Percentiles rank a stretch among this genome's conserved stretches.
Evolutionary conservation across 2,797 vertebrate species (phyloP).

Genomic region (Oreochromis grahami): DNA sequence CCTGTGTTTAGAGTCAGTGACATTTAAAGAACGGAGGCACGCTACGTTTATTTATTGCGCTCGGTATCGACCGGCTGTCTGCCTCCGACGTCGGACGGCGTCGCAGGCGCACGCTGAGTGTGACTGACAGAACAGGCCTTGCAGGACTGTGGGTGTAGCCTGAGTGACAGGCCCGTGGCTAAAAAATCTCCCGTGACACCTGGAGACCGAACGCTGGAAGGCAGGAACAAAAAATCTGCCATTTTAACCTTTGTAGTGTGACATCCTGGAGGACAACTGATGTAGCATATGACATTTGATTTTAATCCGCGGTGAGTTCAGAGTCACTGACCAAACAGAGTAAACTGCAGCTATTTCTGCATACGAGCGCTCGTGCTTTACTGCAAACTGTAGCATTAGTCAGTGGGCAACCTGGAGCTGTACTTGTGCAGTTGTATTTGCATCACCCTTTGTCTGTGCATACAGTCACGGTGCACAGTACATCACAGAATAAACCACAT

Average conservation of each 20-base stretch:
- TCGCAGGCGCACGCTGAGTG: neutral
- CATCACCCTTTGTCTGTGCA: neutral
- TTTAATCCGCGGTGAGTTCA: neutral
- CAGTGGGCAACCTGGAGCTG: neutral
- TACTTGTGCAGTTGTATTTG: neutral
- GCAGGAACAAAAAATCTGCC: neutral
- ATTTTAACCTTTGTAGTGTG: neutral
- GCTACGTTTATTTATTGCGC: conserved; percentile 27
- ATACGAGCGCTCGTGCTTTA: neutral
- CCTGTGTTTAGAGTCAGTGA: conserved; percentile 2
- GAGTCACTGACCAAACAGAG: neutral
- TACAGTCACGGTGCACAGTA: neutral
- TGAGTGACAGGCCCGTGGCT: conserved; percentile 46
- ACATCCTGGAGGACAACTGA: neutral
- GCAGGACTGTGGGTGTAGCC: conserved; percentile 33
- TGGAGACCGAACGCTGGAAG: conserved; percentile 23
- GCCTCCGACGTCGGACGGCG: conserved; percentile 5
- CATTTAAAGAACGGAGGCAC: conserved; percentile 28
- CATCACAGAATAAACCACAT: neutral
- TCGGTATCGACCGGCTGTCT: conserved; percentile 17
- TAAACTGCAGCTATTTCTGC: neutral
- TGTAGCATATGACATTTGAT: neutral
- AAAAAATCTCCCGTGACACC: conserved; percentile 27
- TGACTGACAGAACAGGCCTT: conserved; percentile 44
- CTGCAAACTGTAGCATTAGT: neutral